A percentile compares a stretch with the other conserved stretches of the same genome.
Evolutionary conservation across 2,113 vertebrate genomes (phyloP).

Genomic region (Ptilorrhoa leucosticta): DNA sequence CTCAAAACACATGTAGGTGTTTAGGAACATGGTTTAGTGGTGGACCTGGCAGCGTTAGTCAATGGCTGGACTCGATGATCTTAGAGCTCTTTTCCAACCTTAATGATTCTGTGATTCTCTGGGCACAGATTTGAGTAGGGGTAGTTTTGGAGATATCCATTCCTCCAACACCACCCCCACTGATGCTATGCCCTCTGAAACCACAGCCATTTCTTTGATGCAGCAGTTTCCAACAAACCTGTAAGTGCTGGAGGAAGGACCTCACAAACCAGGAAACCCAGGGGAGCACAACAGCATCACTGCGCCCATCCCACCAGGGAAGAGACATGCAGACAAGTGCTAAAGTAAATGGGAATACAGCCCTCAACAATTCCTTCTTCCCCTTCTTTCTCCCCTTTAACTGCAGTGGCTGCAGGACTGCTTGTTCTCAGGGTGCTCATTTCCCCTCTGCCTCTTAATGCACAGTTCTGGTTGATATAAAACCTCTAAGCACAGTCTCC

Average conservation of each 20-base stretch:
- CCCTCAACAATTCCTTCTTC: neutral
- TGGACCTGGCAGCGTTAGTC: neutral
- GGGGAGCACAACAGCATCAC: neutral
- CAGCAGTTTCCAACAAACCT: neutral
- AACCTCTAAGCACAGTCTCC: neutral
- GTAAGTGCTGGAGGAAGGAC: neutral
- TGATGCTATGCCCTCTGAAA: neutral
- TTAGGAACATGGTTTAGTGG: neutral
- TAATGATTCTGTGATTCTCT: neutral
- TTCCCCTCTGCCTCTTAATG: neutral
- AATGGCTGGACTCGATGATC: neutral
- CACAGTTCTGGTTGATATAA: neutral
- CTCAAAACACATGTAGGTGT: neutral
- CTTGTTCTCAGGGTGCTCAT: neutral
- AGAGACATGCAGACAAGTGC: neutral
- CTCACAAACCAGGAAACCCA: neutral
- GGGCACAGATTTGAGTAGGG: neutral
- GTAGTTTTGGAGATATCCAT: neutral
- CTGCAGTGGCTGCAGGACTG: neutral
- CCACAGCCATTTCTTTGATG: neutral
- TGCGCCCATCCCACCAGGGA: neutral
- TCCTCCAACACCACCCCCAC: neutral
- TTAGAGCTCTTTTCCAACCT: neutral
- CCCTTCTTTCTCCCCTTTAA: neutral
- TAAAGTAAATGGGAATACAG: neutral